phyloP scores from a whole-genome alignment of 2,797 vertebrate genomes.

The Potorous gilbertii region DNA sequence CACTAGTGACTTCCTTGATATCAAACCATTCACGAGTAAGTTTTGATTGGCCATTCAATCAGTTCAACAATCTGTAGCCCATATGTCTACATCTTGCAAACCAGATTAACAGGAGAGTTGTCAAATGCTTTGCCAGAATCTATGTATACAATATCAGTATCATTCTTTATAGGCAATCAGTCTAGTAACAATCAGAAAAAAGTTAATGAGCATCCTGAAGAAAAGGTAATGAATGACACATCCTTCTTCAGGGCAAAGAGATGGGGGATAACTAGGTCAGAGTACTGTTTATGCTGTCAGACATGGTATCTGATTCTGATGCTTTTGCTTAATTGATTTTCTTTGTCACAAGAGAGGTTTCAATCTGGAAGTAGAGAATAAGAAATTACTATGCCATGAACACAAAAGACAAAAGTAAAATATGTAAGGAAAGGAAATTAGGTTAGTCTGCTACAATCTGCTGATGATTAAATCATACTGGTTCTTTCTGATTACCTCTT shows the following conservation, averaged over 20 bases:
- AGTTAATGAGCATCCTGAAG: too few relatives aligned
- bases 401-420: not conserved
- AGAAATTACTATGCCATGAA: not conserved
- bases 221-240: too few relatives aligned
- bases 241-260: too few relatives aligned
- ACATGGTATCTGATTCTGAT: too few relatives aligned
- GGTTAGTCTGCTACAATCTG: not conserved
- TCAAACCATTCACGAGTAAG: not conserved
- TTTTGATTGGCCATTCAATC: not conserved
- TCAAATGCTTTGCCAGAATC: too few relatives aligned
- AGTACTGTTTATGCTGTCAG: too few relatives aligned
- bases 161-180: too few relatives aligned
- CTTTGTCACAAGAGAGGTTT: not conserved
- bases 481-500: not conserved
- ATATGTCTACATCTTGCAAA: not conserved
- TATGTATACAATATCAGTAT: too few relatives aligned
- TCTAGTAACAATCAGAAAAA: too few relatives aligned
- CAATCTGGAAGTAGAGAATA: not conserved
- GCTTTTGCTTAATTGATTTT: not conserved
- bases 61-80: not conserved
- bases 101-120: not conserved
- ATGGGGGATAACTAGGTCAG: too few relatives aligned
- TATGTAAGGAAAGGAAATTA: not conserved
- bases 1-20: not conserved
- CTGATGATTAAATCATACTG: not conserved